Percentiles rank a stretch among this genome's conserved stretches.
Conservation (phyloP, 1,140 invertebrate species). For the Anadara kagoshimensis region DNA sequence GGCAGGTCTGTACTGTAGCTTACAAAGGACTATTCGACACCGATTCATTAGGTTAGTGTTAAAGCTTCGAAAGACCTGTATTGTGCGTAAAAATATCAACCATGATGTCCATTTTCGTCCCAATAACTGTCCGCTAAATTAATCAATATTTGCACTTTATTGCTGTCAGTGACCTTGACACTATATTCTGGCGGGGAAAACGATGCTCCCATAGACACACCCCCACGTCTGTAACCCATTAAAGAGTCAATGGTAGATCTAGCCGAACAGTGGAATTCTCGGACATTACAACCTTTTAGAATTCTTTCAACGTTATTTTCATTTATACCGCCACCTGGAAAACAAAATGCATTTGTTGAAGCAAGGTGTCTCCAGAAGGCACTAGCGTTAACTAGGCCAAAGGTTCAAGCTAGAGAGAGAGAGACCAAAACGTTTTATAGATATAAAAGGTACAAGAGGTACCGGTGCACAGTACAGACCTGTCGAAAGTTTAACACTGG, state of each 20-base stretch:
- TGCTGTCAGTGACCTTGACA: slow-evolving; percentile 49
- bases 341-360: slow-evolving; percentile 15
- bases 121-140: neutral
- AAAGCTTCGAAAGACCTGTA: too few species aligned
- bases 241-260: slow-evolving; percentile 70
- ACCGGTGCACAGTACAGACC: too few species aligned
- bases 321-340: slow-evolving; percentile 86
- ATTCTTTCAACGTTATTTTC: slow-evolving; percentile 83
- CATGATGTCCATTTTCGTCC: too few species aligned
- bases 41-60: too few species aligned
- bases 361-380: too few species aligned
- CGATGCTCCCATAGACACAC: slow-evolving; percentile 55
- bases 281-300: slow-evolving; percentile 78
- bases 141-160: slow-evolving; percentile 46
- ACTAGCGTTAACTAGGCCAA: neutral
- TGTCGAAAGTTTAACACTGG: too few species aligned
- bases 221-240: slow-evolving; percentile 61
- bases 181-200: slow-evolving; percentile 54
- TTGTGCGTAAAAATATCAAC: too few species aligned
- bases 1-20: too few species aligned
- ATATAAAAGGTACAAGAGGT: too few species aligned
- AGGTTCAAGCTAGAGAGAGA: neutral
- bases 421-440: too few species aligned
- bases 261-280: slow-evolving; percentile 86
- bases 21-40: too few species aligned